Evolutionary conservation across 2,113 vertebrate genomes (phyloP).

Genomic region (Phrynosoma platyrhinos): DNA sequence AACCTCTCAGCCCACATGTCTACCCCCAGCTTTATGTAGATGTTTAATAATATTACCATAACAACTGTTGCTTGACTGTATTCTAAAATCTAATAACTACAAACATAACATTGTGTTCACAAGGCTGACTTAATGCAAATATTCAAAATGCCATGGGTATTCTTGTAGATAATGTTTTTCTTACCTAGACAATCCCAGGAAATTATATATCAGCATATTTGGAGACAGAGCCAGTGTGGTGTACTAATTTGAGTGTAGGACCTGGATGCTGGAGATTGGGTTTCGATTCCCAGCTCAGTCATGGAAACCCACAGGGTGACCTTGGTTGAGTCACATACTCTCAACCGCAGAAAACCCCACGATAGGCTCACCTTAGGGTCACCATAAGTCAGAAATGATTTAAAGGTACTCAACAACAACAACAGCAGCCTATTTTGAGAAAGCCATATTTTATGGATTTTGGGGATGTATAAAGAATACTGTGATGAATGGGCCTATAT

Average conservation of each 20-base stretch:
- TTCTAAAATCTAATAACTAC: background rate
- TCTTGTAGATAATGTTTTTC: background rate
- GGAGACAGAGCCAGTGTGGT: background rate
- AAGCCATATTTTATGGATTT: background rate
- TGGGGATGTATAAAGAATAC: background rate
- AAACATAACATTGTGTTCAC: background rate
- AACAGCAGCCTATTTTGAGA: no score
- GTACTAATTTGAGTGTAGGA: no score
- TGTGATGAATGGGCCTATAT: background rate
- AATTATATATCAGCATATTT: conserved; percentile 3
- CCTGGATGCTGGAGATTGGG: no score
- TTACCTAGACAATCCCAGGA: background rate
- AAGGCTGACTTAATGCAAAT: background rate
- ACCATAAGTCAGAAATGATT: no score
- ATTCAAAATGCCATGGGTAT: background rate
- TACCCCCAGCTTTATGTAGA: background rate
- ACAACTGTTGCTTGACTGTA: background rate
- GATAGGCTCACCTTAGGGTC: no score
- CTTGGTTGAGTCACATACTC: no score
- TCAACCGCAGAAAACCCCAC: no score
- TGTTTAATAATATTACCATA: background rate
- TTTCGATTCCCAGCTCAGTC: no score
- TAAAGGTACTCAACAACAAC: no score
- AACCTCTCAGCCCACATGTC: background rate
- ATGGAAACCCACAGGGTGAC: no score